Conservation (phyloP, 2,888 invertebrate species). For the Cerceris ruficornis region DNA sequence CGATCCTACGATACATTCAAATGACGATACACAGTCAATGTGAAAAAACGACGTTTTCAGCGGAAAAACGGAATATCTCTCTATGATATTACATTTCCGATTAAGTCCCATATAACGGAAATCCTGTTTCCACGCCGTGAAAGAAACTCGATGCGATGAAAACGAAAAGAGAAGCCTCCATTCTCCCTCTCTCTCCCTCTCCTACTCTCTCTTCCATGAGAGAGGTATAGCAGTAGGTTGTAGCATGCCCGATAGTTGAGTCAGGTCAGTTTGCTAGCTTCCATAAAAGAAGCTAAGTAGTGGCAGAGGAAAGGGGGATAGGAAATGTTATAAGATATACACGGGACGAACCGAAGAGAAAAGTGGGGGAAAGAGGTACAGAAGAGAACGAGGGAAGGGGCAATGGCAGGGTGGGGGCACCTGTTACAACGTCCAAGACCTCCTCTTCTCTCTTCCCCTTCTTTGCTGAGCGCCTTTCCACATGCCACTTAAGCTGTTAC, state of each 20-base stretch:
- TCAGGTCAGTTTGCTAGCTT: slow-evolving; percentile 72
- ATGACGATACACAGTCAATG: background rate
- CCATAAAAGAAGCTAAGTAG: slow-evolving; percentile 69
- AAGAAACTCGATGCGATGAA: slow-evolving; percentile 28
- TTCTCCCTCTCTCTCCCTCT: background rate
- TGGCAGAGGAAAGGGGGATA: slow-evolving; percentile 49
- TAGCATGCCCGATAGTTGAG: slow-evolving; percentile 62
- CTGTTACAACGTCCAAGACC: slow-evolving; percentile 63
- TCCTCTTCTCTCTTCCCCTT: slow-evolving; percentile 11
- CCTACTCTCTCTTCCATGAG: slow-evolving; percentile 6
- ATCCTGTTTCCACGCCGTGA: background rate
- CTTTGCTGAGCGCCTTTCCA: slow-evolving; percentile 47
- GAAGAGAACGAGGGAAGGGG: slow-evolving; percentile 18
- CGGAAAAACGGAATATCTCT: background rate
- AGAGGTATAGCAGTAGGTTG: slow-evolving; percentile 30
- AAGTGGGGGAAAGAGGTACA: slow-evolving; percentile 28
- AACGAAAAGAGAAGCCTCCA: slow-evolving; percentile 16
- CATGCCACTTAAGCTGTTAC: slow-evolving; percentile 60
- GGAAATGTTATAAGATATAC: slow-evolving; percentile 62
- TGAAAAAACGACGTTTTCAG: background rate
- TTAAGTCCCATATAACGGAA: slow-evolving; percentile 10
- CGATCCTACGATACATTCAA: background rate
- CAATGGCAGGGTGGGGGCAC: slow-evolving; percentile 56
- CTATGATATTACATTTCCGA: background rate
- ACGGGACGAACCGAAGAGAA: slow-evolving; percentile 33